Percentiles rank a stretch among this genome's conserved stretches.
Conservation (phyloP, 1,140 invertebrate species). For the Macrobrachium rosenbergii region DNA sequence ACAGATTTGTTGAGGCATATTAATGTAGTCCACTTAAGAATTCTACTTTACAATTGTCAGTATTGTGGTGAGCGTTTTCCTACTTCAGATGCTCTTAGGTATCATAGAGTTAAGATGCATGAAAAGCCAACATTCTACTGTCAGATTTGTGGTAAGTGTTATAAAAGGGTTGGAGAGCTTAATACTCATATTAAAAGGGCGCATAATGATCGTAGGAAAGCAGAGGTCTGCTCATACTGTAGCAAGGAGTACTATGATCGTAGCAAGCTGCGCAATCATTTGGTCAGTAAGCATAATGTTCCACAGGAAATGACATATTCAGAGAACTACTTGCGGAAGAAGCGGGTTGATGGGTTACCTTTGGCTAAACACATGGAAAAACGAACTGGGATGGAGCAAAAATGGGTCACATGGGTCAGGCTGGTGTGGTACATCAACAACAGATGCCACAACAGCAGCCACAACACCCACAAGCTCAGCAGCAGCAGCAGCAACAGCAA, state of each 20-base stretch:
- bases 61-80: conserved; percentile 65
- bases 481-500: conserved; percentile 49
- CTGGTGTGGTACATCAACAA: conserved; percentile 56
- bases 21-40: conserved; percentile 64
- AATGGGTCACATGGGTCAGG: conserved; percentile 43
- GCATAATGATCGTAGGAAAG: conserved; percentile 66
- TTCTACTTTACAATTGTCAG: conserved; percentile 65
- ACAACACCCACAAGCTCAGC: conserved; percentile 45
- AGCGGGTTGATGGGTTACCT: conserved; percentile 63
- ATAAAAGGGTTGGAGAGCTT: conserved; percentile 65
- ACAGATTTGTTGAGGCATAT: conserved; percentile 64
- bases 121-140: conserved; percentile 66
- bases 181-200: conserved; percentile 66
- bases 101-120: conserved; percentile 66
- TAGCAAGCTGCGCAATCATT: conserved; percentile 65
- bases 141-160: conserved; percentile 66
- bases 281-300: conserved; percentile 66
- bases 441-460: conserved; percentile 44
- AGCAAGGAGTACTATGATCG: conserved; percentile 66
- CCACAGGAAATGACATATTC: conserved; percentile 66
- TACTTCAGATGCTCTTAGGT: conserved; percentile 65
- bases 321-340: conserved; percentile 65
- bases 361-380: conserved; percentile 65
- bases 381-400: conserved; percentile 51
- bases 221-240: conserved; percentile 65